phyloP scores from a whole-genome alignment of 2,888 invertebrate genomes.

The Hofmannophila pseudospretella region DNA sequence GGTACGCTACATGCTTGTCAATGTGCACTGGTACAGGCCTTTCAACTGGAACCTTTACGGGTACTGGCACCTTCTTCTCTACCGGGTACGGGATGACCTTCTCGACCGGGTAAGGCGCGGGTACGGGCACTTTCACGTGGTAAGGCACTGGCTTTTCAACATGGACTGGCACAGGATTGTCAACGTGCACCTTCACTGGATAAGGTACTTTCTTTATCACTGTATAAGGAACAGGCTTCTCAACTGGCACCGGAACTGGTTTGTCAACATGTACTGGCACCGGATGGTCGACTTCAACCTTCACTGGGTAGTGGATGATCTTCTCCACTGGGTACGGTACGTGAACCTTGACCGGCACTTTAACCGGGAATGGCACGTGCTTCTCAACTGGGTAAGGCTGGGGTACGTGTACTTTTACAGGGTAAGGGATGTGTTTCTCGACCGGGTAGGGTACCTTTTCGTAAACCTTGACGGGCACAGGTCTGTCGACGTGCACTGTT shows the following conservation, averaged over 20 bases:
- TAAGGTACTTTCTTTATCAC: constrained; percentile 84
- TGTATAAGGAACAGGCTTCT: constrained; percentile 86
- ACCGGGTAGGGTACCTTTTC: constrained; percentile 84
- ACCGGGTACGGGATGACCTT: constrained; percentile 82
- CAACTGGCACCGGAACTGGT: constrained; percentile 83
- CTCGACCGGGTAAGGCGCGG: constrained; percentile 83
- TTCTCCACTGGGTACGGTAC: constrained; percentile 88
- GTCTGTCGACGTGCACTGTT: constrained; percentile 82
- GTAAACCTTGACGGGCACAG: constrained; percentile 80
- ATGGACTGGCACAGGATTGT: constrained; percentile 84
- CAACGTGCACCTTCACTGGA: constrained; percentile 82
- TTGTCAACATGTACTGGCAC: constrained; percentile 82
- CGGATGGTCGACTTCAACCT: constrained; percentile 83
- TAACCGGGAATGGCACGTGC: constrained; percentile 80
- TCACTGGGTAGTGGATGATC: constrained; percentile 83
- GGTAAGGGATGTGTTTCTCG: constrained; percentile 81
- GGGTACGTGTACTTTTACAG: constrained; percentile 84
- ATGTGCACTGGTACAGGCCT: constrained; percentile 80
- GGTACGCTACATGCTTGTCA: constrained; percentile 82
- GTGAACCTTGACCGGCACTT: constrained; percentile 83
- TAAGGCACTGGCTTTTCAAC: constrained; percentile 89
- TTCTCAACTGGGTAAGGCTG: constrained; percentile 87
- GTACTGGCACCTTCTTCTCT: constrained; percentile 81
- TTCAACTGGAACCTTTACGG: constrained; percentile 80
- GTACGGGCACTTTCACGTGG: constrained; percentile 84